phyloP scores from a whole-genome alignment of 2,888 invertebrate genomes.

The Meliscaeva auricollis region DNA sequence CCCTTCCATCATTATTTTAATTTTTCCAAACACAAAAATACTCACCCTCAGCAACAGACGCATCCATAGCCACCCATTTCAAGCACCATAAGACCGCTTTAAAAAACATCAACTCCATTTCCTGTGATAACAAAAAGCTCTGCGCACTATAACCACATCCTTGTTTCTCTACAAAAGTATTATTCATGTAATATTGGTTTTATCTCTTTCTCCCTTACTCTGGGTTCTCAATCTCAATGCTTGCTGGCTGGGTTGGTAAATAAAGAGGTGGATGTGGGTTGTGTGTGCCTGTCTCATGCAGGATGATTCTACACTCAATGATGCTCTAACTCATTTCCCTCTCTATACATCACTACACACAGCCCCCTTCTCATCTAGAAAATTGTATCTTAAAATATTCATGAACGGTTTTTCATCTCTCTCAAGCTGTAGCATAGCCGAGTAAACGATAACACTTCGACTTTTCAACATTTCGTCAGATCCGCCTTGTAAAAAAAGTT shows the following conservation, averaged over 20 bases:
- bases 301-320: constrained; percentile 58
- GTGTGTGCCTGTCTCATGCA: constrained; percentile 4
- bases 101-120: constrained; percentile 19
- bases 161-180: not conserved
- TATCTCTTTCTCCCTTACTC: constrained; percentile 8
- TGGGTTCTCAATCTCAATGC: not conserved
- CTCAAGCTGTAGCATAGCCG: constrained; percentile 80
- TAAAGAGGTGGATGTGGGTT: constrained; percentile 6
- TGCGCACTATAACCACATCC: constrained; percentile 25
- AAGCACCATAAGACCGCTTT: not conserved
- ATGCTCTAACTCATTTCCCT: constrained; percentile 53
- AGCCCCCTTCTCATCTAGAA: constrained; percentile 17
- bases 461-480: constrained; percentile 80
- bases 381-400: constrained; percentile 80
- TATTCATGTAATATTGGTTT: not conserved
- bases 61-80: constrained; percentile 10
- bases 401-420: constrained; percentile 79
- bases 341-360: constrained; percentile 2
- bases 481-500: constrained; percentile 68
- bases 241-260: not conserved
- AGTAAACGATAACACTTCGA: constrained; percentile 83
- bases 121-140: constrained; percentile 32
- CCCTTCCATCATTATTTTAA: not conserved
- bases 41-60: constrained; percentile 9
- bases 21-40: not conserved